Base-by-base conservation (phyloP, 2,113 vertebrate species). In the Jacana jacana region DNA sequence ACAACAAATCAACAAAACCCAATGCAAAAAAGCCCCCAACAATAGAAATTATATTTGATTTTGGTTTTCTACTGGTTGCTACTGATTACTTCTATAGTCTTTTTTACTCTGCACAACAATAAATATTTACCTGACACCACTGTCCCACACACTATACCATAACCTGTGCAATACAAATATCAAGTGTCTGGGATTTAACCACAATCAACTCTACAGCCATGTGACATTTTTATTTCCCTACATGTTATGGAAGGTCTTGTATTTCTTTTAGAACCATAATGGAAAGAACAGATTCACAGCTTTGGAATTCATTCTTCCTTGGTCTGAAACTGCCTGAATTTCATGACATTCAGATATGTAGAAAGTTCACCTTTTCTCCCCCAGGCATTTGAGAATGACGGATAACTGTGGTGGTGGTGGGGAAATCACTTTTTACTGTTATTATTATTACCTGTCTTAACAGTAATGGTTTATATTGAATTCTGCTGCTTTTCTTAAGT, bases 341-440 rank as follows among this genome's bases (percentile, higher is more conserved):
- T 93, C 91, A 94, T 93, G 96, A 95, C 95, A 95, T 88, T 92
- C 69, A 88, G 83, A 88, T 78, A 82, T 87, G 78, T 71, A 95
- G 91, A 96, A 96, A 93, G 92, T 94, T 97, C 96, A 96, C 95
- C 77, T 96, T 96, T 95, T 94, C 54, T 85, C 96, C 95, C 93
- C 66, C 66, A 89, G 96, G 91, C 95, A 87, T 28, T 94, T 80
- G 83, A 88, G 73, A 95, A 94, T 95, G 95, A 96, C 13, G 3
- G 96, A 96, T 96, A 96, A 89, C 95, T 61, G 31, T 88, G 83
- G 72, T 93, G 86, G 82, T 78, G 88, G 83, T 27, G 66, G 88
- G 73, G 69, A 93, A 95, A 92, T 95, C 48, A 89, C 86, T 95
- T 95, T 96, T 95, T 96, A 91, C 89, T 89, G 88, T 96, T 96